Evolutionary conservation across 1,140 invertebrate genomes (phyloP).

Genomic region (Leptinotarsa lineolata): DNA sequence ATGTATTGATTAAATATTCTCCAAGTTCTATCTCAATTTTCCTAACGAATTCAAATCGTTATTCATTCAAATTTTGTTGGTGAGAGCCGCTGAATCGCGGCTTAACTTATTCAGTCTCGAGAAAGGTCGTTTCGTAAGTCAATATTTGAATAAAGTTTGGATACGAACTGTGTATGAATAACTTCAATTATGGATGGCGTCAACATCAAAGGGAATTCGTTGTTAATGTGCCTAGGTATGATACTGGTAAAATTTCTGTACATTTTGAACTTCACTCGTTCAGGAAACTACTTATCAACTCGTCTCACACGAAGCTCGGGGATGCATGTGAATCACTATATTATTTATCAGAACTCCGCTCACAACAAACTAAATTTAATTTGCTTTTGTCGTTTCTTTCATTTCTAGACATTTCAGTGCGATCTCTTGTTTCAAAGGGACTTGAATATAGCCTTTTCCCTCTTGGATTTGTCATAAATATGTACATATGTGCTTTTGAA

Average conservation of each 20-base stretch:
- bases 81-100: not conserved
- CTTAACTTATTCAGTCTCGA: not conserved
- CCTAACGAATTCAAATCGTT: slow-evolving; percentile 2
- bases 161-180: slow-evolving; percentile 6
- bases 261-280: not conserved
- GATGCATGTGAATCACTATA: not conserved
- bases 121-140: slow-evolving; percentile 5
- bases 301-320: not conserved
- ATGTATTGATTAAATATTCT: too few relatives aligned
- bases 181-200: slow-evolving; percentile 10
- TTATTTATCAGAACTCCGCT: not conserved
- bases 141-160: slow-evolving; percentile 6
- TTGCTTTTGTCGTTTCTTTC: too few relatives aligned
- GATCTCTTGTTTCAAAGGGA: too few relatives aligned
- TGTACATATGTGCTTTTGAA: too few relatives aligned
- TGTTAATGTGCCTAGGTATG: not conserved
- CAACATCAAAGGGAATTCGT: slow-evolving; percentile 4
- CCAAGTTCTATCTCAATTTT: not conserved
- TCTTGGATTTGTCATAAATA: too few relatives aligned
- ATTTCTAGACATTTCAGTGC: too few relatives aligned
- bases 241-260: not conserved
- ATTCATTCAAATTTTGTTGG: not conserved
- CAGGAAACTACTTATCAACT: not conserved
- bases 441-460: too few relatives aligned
- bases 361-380: too few relatives aligned